Evolutionary conservation across 2,113 vertebrate species (phyloP).

Genomic region (Agelaius phoeniceus): DNA sequence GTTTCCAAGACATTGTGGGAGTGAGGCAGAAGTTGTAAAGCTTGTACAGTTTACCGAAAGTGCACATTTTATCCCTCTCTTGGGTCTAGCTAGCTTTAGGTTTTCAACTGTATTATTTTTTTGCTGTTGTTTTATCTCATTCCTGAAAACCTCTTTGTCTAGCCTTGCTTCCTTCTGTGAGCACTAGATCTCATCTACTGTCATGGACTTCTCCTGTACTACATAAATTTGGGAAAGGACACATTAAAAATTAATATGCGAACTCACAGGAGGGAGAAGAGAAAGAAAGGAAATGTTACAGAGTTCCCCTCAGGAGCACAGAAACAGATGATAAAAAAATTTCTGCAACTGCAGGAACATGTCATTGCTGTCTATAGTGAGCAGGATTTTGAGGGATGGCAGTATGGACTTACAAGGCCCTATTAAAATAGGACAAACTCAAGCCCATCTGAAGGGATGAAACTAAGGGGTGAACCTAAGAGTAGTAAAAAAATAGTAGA

Average conservation of each 20-base stretch:
- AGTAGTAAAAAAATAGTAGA: neutral
- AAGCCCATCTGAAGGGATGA: neutral
- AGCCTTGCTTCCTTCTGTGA: neutral
- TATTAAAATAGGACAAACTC: neutral
- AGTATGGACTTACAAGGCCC: neutral
- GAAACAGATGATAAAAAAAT: neutral
- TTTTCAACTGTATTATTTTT: neutral
- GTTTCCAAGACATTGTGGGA: neutral
- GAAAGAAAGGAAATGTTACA: neutral
- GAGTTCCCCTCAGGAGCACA: neutral
- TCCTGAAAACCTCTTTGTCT: neutral
- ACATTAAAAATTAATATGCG: neutral
- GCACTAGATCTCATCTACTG: neutral
- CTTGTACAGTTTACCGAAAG: slow-evolving; percentile 24
- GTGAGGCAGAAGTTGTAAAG: slow-evolving; percentile 31
- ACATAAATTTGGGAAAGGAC: neutral
- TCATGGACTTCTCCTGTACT: neutral
- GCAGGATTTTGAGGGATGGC: neutral
- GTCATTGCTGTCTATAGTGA: neutral
- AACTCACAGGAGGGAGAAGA: neutral
- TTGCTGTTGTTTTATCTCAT: neutral
- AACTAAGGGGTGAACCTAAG: neutral
- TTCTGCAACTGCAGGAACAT: neutral
- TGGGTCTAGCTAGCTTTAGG: slow-evolving; percentile 7
- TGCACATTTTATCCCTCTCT: neutral